These are phyloP conservation scores for Molossus molossus DNA, from an alignment of 2,797 vertebrate genomes.

Conservation along the genomic window DNA sequence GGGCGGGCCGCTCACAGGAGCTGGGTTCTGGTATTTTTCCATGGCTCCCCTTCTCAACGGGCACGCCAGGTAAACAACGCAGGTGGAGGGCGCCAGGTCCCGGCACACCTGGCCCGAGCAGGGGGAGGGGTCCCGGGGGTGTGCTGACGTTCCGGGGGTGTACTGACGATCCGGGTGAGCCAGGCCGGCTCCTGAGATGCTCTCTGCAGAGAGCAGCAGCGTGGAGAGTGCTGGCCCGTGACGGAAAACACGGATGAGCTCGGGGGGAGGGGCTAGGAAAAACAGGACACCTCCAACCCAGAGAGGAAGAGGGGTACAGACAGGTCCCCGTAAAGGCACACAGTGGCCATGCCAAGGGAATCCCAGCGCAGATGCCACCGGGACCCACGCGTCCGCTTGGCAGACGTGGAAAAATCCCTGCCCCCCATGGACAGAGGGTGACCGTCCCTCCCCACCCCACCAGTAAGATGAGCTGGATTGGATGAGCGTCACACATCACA, in stretches of 20 bases:
- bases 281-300: neutral
- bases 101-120: neutral
- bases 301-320: neutral
- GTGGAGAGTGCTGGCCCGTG: neutral
- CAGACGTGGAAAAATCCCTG: neutral
- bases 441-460: neutral
- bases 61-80: neutral
- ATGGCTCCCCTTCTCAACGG: neutral
- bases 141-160: neutral
- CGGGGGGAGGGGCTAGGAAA: neutral
- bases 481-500: rapidly evolving
- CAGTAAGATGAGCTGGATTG: rapidly evolving
- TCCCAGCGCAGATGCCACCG: rapidly evolving
- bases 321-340: rapidly evolving
- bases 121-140: neutral
- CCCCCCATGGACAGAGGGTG: rapidly evolving
- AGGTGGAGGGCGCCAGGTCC: rapidly evolving
- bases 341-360: rapidly evolving
- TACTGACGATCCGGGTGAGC: no score
- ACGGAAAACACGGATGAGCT: neutral
- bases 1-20: neutral
- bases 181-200: neutral
- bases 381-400: rapidly evolving
- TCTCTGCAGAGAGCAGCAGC: neutral
- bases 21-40: neutral